These are phyloP conservation scores for Chouioia cunea DNA, from an alignment of 2,888 invertebrate species.

Conservation along the genomic window DNA sequence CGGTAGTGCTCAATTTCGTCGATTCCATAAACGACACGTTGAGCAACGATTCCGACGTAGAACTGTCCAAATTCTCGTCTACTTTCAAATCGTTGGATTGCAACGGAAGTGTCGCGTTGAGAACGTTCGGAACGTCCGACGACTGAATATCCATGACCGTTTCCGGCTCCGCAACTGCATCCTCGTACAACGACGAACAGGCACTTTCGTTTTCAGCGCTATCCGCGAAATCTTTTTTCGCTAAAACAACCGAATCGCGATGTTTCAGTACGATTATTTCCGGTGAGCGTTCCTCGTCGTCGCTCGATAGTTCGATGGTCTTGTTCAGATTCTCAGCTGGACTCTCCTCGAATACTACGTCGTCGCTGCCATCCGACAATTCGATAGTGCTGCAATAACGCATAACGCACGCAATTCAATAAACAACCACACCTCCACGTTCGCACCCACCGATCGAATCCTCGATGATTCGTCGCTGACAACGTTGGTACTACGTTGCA, in stretches of 20 bases:
- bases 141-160: neutral
- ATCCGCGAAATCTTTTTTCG: neutral
- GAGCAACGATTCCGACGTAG: neutral
- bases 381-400: slow-evolving; percentile 3
- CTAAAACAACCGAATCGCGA: neutral
- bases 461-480: too few species aligned
- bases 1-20: neutral
- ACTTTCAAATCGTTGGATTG: neutral
- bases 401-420: too few species aligned
- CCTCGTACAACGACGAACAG: too few species aligned
- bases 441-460: too few species aligned
- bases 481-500: too few species aligned
- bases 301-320: slow-evolving; percentile 26
- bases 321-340: neutral
- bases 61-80: neutral
- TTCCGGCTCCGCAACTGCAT: neutral
- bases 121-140: neutral
- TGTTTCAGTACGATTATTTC: slow-evolving; percentile 4
- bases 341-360: neutral
- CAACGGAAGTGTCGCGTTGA: slow-evolving; percentile 11
- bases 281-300: slow-evolving; percentile 29
- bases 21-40: neutral
- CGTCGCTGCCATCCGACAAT: slow-evolving; percentile 7
- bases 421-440: too few species aligned
- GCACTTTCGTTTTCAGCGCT: neutral